Base-by-base conservation (phyloP, 2,888 invertebrate species). In the Vesta saturnalis region DNA sequence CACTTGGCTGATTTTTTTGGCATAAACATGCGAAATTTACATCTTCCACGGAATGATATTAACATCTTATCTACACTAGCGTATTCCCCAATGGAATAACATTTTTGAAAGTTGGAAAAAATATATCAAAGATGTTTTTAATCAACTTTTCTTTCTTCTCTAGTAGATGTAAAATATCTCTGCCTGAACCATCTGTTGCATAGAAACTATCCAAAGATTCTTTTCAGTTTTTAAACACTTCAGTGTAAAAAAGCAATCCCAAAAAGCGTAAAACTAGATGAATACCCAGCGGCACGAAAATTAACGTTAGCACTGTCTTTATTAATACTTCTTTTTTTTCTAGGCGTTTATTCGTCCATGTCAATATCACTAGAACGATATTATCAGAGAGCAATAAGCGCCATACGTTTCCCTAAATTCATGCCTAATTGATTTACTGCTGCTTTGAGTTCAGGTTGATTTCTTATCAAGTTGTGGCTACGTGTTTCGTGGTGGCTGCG, bases 361-460 rank as follows among this genome's bases (percentile, higher is more conserved):
- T n/a, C n/a, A n/a, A n/a, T n/a, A n/a, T n/a, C n/a, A n/a, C n/a
- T n/a, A 6, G 30, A 30, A 30, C 10, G 30, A 30, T 30, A 30
- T 30, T 10, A 10, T 30, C 30, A 4, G 30, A 30, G 10, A 30
- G 30, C 30, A 43, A 43, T 43, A 43, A 43, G 14, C 43, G 43
- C 43, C 12, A 43, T 43, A 43, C 43, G 43, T 10, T 10, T 30
- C 10, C 30, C 30, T 6, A 10, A 12, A 43, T 43, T 12, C 5
- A n/a, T n/a, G 43, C 16, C 47, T 47, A 47, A 47, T 47, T 47
- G 43, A n/a, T 43, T 43, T 43, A 14, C n/a, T 43, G 43, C 43
- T 43, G 12, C 43, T 43, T 14, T 43, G 15, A 47, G 15, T 47
- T 15, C 47, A 47, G 47, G 47, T 47, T 3, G 47, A 47, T 47